Conservation (phyloP, 2,113 vertebrate species). For the Menura novaehollandiae region DNA sequence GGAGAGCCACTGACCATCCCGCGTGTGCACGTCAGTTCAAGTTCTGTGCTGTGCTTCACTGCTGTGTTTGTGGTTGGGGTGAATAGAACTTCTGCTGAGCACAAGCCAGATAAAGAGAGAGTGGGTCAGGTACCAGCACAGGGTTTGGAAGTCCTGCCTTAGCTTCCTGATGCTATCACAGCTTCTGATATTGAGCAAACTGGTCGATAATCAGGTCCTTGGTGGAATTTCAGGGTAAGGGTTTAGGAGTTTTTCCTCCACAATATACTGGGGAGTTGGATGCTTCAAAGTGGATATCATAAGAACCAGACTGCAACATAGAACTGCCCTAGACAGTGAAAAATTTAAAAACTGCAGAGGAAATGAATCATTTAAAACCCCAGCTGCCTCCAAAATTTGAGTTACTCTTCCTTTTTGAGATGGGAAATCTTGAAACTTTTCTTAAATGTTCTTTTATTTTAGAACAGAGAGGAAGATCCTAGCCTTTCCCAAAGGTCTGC, state of each 20-base stretch:
- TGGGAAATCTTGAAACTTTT: fast-evolving
- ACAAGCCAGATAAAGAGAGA: not conserved
- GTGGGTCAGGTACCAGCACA: not conserved
- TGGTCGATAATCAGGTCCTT: fast-evolving
- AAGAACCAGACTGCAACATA: not conserved
- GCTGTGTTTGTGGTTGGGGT: no score
- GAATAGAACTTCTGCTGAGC: not conserved
- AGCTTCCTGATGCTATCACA: not conserved
- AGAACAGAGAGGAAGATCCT: not conserved
- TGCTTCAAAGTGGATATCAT: not conserved
- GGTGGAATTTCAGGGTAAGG: not conserved
- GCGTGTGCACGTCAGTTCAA: fast-evolving
- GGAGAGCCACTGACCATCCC: not conserved
- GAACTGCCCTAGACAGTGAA: not conserved
- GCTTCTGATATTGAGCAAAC: not conserved
- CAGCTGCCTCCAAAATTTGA: not conserved
- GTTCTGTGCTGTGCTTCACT: not conserved
- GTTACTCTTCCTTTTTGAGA: not conserved
- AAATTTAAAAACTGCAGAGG: not conserved
- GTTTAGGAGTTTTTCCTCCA: not conserved
- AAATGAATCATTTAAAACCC: not conserved
- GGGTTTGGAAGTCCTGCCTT: not conserved
- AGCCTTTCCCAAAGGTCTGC: not conserved
- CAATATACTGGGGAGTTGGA: not conserved
- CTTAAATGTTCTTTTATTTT: not conserved